Conservation (phyloP, 2,888 invertebrate genomes). For the Lasioglossum villosulum region DNA sequence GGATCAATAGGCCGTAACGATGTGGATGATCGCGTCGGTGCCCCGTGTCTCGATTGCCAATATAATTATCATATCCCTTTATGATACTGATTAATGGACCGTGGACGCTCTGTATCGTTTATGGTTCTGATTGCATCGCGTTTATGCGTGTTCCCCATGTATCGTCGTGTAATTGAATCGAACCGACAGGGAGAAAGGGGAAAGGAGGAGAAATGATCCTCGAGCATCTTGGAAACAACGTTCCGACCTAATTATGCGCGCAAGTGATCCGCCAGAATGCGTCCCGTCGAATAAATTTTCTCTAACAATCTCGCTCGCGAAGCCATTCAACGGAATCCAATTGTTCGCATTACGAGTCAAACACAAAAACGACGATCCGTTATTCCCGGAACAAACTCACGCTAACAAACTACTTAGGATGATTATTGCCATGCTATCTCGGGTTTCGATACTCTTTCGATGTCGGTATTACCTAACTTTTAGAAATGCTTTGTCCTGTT, state of each 20-base stretch:
- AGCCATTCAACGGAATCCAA: neutral
- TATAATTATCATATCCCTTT: slow-evolving; percentile 66
- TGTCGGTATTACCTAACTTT: neutral
- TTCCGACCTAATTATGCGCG: neutral
- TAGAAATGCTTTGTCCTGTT: neutral
- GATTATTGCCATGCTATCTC: neutral
- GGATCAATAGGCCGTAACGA: slow-evolving; percentile 63
- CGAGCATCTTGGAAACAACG: neutral
- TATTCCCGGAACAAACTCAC: neutral
- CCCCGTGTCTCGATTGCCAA: slow-evolving; percentile 57
- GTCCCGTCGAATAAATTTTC: neutral
- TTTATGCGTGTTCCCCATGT: neutral
- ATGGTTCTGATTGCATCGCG: slow-evolving; percentile 25
- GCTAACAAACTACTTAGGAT: neutral
- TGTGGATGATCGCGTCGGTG: slow-evolving; percentile 61
- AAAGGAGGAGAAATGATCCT: neutral
- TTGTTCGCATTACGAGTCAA: neutral
- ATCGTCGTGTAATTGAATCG: neutral
- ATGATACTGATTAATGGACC: slow-evolving; percentile 63
- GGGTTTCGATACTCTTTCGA: neutral
- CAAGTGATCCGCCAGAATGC: neutral
- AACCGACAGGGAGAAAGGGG: neutral
- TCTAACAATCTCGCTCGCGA: neutral
- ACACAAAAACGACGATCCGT: neutral
- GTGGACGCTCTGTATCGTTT: slow-evolving; percentile 43